phyloP scores from a whole-genome alignment of 2,797 vertebrate genomes.

The Tragopan temminckii region DNA sequence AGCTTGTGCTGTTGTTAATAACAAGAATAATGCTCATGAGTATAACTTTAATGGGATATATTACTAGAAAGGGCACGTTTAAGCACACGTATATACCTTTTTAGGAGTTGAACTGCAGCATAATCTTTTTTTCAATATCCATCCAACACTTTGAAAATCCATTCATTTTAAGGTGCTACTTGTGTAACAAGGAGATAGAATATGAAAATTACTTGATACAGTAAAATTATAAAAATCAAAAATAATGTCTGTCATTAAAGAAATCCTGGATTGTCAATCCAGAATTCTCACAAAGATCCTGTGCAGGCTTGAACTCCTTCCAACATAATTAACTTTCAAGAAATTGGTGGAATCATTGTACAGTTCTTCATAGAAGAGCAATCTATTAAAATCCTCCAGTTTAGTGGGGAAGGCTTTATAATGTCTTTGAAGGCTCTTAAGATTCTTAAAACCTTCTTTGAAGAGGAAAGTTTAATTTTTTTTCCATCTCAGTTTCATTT shows the following conservation, averaged over 20 bases:
- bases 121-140: not conserved
- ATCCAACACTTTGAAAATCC: not conserved
- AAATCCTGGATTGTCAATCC: not conserved
- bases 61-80: not conserved
- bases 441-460: not conserved
- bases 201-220: not conserved
- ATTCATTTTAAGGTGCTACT: not conserved
- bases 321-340: not conserved
- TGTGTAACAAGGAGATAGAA: not conserved
- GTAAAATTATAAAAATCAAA: not conserved
- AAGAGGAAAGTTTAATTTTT: not conserved
- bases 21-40: fast-evolving
- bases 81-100: not conserved
- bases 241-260: not conserved
- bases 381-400: not conserved
- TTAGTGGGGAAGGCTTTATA: not conserved
- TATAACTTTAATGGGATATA: not conserved
- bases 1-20: not conserved
- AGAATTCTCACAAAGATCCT: not conserved
- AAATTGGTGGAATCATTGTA: not conserved
- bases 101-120: not conserved
- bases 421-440: no score
- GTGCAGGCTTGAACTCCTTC: not conserved
- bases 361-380: not conserved
- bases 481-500: not conserved